Conservation (phyloP, 2,797 vertebrate species). For the Pangasius krempfi region DNA sequence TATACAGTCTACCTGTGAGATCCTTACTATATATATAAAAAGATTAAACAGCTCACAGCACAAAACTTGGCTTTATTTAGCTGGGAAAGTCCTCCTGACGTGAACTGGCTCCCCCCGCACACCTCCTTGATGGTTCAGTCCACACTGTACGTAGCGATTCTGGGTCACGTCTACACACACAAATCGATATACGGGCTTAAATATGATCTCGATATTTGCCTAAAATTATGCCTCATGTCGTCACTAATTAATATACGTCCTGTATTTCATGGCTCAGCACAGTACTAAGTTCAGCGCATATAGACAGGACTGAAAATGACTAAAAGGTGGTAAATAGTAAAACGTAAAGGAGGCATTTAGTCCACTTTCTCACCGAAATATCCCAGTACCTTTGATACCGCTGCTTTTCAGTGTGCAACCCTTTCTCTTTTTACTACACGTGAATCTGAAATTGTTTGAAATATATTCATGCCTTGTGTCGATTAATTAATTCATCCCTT, state of each 20-base stretch:
- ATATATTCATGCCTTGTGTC: background rate
- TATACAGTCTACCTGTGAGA: background rate
- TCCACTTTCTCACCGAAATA: background rate
- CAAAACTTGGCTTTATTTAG: slow-evolving; percentile 16
- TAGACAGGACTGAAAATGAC: background rate
- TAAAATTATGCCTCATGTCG: background rate
- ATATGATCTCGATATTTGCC: background rate
- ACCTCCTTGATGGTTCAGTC: slow-evolving; percentile 73
- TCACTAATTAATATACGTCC: background rate
- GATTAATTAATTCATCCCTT: slow-evolving; percentile 12
- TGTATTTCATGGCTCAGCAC: background rate
- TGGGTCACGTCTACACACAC: slow-evolving; percentile 72
- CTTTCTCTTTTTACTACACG: background rate
- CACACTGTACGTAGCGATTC: slow-evolving; percentile 82
- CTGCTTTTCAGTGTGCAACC: background rate
- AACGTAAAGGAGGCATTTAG: background rate
- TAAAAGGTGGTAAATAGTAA: background rate
- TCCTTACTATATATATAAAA: background rate
- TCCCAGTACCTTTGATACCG: background rate
- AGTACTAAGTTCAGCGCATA: background rate
- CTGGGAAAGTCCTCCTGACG: slow-evolving; percentile 4
- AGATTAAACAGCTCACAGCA: slow-evolving; percentile 19
- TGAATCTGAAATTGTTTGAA: background rate
- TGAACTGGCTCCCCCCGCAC: slow-evolving; percentile 50
- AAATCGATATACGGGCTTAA: background rate